phyloP scores from a whole-genome alignment of 92 coral and sea anemone species.

The Actinernus sp. region DNA sequence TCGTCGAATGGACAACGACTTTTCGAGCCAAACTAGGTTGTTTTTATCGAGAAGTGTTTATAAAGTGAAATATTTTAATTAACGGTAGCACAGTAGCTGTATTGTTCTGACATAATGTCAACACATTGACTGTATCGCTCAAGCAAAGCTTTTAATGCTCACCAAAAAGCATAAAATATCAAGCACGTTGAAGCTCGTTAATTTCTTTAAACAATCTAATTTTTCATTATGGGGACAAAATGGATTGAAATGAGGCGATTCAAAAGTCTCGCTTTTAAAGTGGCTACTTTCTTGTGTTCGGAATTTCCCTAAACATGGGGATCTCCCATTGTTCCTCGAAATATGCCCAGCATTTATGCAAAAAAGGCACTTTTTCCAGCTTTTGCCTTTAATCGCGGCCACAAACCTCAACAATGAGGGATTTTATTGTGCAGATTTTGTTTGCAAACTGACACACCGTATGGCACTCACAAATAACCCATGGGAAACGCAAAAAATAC shows the following conservation, averaged over 20 bases:
- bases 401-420: slow-evolving; percentile 15
- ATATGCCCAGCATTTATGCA: slow-evolving; percentile 72
- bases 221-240: slow-evolving; percentile 54
- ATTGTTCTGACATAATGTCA: slow-evolving; percentile 96
- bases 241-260: slow-evolving; percentile 47
- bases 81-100: slow-evolving; percentile 87
- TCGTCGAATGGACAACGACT: slow-evolving; percentile 16
- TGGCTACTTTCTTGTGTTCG: slow-evolving; percentile 28
- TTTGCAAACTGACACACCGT: slow-evolving; percentile 25
- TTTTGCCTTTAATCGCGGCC: slow-evolving; percentile 40
- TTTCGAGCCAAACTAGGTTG: slow-evolving; percentile 29
- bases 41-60: slow-evolving; percentile 78
- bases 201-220: slow-evolving; percentile 65
- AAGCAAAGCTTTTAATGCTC: slow-evolving; percentile 85
- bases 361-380: slow-evolving; percentile 45
- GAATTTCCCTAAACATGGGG: slow-evolving; percentile 51
- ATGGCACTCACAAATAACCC: slow-evolving; percentile 16
- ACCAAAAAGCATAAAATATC: slow-evolving; percentile 75
- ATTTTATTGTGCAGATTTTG: slow-evolving; percentile 27
- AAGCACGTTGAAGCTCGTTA: slow-evolving; percentile 77
- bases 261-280: slow-evolving; percentile 19
- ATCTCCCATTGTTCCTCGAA: slow-evolving; percentile 47
- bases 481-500: slow-evolving; percentile 7
- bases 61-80: slow-evolving; percentile 91
- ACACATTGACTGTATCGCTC: slow-evolving; percentile 95